Base-by-base conservation (phyloP, 2,888 invertebrate genomes). In the Cataglyphis altisquamis region DNA sequence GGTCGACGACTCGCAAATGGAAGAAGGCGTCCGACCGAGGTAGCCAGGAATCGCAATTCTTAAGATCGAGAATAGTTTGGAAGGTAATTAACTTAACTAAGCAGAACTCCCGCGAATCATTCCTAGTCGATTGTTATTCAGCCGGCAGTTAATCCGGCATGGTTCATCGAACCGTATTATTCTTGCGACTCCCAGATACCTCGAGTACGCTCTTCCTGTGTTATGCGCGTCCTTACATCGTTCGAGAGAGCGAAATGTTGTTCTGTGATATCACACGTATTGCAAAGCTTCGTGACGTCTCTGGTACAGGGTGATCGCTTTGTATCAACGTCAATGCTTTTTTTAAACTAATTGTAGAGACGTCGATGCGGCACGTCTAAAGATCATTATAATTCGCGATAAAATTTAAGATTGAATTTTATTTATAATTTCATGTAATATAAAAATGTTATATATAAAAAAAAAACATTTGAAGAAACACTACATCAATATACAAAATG, bases 211-310 rank as follows among this genome's bases (percentile, higher is more conserved):
- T 72, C 78, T 72, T 60, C 36, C 41, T 39, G 21, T 29, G 29
- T 29, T n/a, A 52, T 45, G 73, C 60, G 60, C n/a, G 52, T 55
- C n/a, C 21, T 68, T 68, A 41, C 18, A 18, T 32, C 21, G 32
- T 45, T 10, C 21, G n/a, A 45, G 32, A 45, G 83, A 75, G 84
- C 86, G 75, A 87, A 86, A 86, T 83, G 87, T 87, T 88, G 91
- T 84, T 87, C 84, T 89, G 84, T 82, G 84, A 88, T 39, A 77
- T 68, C 63, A 70, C 12, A 63, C 72, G 66, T 83, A 75, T 86
- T 82, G 66, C 29, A 83, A 87, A 83, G 89, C 90, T 92, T 92
- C 90, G 91, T 91, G 90, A 89, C 88, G 91, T 92, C 87, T 87
- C 83, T 92, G 88, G 88, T 85, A 89, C 80, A 85, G 66, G 84